phyloP scores from a whole-genome alignment of 2,888 invertebrate species.

The Parnassius mnemosyne region DNA sequence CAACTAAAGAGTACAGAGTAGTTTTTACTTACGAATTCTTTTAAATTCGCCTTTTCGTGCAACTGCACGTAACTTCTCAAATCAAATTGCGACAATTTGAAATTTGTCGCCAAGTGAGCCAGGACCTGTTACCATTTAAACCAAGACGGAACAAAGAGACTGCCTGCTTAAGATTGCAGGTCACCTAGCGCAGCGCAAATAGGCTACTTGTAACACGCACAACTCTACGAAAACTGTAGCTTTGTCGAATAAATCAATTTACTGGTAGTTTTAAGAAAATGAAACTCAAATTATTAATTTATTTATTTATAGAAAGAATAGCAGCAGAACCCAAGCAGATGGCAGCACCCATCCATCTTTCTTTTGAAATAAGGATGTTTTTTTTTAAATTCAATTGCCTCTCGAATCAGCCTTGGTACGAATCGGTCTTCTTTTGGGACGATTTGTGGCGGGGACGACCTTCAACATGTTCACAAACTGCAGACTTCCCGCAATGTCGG shows the following conservation, averaged over 20 bases:
- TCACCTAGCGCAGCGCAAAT: slow-evolving; percentile 53
- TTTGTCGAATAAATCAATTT: not conserved
- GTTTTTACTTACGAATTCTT: slow-evolving; percentile 7
- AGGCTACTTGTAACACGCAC: slow-evolving; percentile 55
- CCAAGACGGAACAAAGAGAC: slow-evolving; percentile 44
- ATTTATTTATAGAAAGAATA: no score
- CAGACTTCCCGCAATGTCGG: no score
- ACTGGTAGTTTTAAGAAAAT: no score
- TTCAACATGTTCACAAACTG: no score
- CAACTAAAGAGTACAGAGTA: slow-evolving; percentile 2
- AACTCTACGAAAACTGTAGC: slow-evolving; percentile 10
- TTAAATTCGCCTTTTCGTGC: slow-evolving; percentile 4
- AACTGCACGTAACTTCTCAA: slow-evolving; percentile 23
- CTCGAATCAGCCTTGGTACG: no score
- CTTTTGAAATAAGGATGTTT: no score
- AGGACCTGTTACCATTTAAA: slow-evolving; percentile 20
- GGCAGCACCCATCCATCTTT: no score
- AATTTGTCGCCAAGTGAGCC: slow-evolving; percentile 29
- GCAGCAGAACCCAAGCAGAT: no score
- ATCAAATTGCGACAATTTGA: slow-evolving; percentile 23
- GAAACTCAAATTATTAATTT: no score
- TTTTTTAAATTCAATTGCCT: no score
- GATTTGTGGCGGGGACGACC: no score
- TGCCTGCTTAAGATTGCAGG: slow-evolving; percentile 61
- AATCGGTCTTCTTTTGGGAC: no score